Evolutionary conservation across 1,140 invertebrate species (phyloP), one percentile per base, ranked within the genome.

Genomic region (Leptinotarsa defecta): DNA sequence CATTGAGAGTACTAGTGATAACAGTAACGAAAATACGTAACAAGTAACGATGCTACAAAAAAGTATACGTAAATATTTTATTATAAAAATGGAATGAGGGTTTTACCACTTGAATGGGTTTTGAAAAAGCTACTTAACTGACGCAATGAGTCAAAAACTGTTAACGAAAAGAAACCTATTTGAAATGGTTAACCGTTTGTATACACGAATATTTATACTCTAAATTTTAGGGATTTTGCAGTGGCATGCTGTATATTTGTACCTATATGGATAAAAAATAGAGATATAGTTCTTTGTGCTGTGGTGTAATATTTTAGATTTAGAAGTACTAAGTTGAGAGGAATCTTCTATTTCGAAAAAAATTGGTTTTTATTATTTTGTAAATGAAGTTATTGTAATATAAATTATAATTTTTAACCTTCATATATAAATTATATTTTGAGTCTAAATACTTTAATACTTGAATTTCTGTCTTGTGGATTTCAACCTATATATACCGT

Each of bases 261-360:
- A 85, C 81, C 83, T 85, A 85, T 84, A 82, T 84, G 84, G 83
- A 84, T 85, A 85, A 83, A 85, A 81, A 83, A 75, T 68, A 74
- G 72, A 76, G 48, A 68, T 73, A 74, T 76, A 85, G 84, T 83
- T 85, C 83, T 84, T 85, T 85, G 84, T 85, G 84, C 84, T 85
- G 84, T 85, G 84, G 83, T 85, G 84, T 85, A 84, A 84, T 83
- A 84, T 83, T 84, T 81, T 85, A 85, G 83, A 81, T 76, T 80
- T 80, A 81, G 77, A 84, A 75, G 73, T 79, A 79, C 73, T 79
- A 77, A 77, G 76, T 80, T 79, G 77, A 79, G 72, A 78, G 74
- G 76, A 61, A 73, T 70, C 64, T 65, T 48, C 68, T 75, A 79
- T 78, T 81, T 79, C 70, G 74, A 68, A 75, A 71, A 27, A 72